Evolutionary conservation across 2,797 vertebrate genomes (phyloP).

Genomic region (Hemitrygon akajei): DNA sequence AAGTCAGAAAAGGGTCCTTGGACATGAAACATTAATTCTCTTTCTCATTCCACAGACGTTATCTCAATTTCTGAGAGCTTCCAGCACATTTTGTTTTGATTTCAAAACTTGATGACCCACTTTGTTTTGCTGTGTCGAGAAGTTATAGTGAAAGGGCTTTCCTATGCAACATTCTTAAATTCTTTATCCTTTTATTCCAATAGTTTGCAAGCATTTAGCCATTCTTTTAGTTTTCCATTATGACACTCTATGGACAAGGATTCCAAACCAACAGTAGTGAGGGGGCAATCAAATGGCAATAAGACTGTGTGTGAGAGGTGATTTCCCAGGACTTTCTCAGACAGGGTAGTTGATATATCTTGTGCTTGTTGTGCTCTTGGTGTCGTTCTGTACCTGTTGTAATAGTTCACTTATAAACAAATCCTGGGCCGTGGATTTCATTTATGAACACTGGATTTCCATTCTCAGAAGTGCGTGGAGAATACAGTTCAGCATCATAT

Average conservation of each 20-base stretch:
- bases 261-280: not conserved
- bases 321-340: not conserved
- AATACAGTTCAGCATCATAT: not conserved
- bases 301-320: not conserved
- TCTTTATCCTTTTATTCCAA: not conserved
- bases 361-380: not conserved
- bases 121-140: too few species aligned
- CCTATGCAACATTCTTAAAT: not conserved
- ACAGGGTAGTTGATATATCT: not conserved
- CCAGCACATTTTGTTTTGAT: too few species aligned
- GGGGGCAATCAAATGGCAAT: not conserved
- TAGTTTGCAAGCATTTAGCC: not conserved
- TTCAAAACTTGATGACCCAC: too few species aligned
- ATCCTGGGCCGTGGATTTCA: not conserved
- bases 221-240: not conserved
- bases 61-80: too few species aligned
- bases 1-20: too few species aligned
- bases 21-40: too few species aligned
- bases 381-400: not conserved
- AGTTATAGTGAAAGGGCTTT: too few species aligned
- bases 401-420: not conserved
- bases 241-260: not conserved
- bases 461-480: not conserved
- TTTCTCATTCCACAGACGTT: too few species aligned
- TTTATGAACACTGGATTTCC: not conserved